phyloP scores from a whole-genome alignment of 2,797 vertebrate genomes.

The Kryptopterus vitreolus region DNA sequence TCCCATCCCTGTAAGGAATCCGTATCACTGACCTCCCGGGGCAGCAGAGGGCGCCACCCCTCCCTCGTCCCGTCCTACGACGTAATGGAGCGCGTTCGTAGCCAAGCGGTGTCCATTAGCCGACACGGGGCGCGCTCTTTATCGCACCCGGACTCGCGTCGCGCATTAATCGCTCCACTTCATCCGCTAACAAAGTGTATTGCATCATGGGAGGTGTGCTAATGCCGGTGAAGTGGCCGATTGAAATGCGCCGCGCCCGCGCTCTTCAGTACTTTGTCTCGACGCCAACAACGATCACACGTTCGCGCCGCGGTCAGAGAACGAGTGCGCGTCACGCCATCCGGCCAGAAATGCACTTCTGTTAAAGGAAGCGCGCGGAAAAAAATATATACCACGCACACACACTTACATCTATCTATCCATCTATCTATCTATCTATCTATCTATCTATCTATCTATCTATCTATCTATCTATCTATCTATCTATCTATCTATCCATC shows the following conservation, averaged over 20 bases:
- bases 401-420: too few species aligned
- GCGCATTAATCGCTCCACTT: conserved; percentile 45
- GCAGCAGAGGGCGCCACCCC: conserved; percentile 32
- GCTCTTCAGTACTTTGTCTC: conserved; percentile 51
- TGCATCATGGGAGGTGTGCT: conserved; percentile 36
- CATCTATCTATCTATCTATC: too few species aligned
- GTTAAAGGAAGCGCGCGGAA: conserved; percentile 50
- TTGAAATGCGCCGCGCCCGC: conserved; percentile 49
- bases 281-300: conserved; percentile 49
- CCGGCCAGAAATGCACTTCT: conserved; percentile 49
- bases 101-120: conserved; percentile 29
- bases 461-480: too few species aligned
- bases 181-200: conserved; percentile 41
- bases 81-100: not conserved
- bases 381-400: too few species aligned
- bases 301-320: conserved; percentile 47
- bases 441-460: too few species aligned
- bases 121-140: conserved; percentile 24
- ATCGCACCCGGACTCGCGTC: conserved; percentile 12
- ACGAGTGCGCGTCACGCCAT: conserved; percentile 47
- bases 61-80: not conserved
- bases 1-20: not conserved
- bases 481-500: too few species aligned
- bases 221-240: conserved; percentile 47
- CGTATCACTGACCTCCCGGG: conserved; percentile 18